Conservation (phyloP, 2,888 invertebrate genomes). For the Drosophila affinis region DNA sequence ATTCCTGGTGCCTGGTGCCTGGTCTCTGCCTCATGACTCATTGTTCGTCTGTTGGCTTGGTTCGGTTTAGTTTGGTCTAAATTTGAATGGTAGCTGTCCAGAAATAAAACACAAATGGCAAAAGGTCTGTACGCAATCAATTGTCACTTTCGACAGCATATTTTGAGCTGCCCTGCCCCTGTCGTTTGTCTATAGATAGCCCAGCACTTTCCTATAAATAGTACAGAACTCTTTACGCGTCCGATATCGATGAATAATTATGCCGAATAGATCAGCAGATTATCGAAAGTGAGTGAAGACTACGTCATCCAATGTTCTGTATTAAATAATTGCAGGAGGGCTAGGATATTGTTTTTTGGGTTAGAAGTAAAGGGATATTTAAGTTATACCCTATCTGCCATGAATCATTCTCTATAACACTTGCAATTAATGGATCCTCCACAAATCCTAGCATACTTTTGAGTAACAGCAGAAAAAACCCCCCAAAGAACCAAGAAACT, state of each 20-base stretch:
- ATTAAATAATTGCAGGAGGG: too few species aligned
- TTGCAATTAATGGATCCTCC: not conserved
- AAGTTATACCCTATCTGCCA: not conserved
- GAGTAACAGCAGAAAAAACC: not conserved
- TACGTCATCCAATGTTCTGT: too few species aligned
- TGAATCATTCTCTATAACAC: not conserved
- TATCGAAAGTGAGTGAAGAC: not conserved
- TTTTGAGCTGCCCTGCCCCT: constrained; percentile 56
- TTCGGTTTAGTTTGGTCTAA: constrained; percentile 41
- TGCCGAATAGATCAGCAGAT: constrained; percentile 7
- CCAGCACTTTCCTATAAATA: constrained; percentile 55
- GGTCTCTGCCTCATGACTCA: constrained; percentile 51
- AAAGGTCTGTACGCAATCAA: constrained; percentile 67
- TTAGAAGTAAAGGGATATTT: too few species aligned
- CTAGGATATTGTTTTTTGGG: not conserved
- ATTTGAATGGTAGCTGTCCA: constrained; percentile 48
- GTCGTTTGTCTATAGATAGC: constrained; percentile 59
- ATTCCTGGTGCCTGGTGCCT: constrained; percentile 24
- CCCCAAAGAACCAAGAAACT: not conserved
- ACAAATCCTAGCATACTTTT: constrained; percentile 27
- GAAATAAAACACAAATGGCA: constrained; percentile 50
- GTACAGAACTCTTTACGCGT: constrained; percentile 31
- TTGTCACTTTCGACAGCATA: constrained; percentile 76
- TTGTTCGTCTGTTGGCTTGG: constrained; percentile 20
- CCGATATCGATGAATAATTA: constrained; percentile 25